phyloP scores from a whole-genome alignment of 1,140 invertebrate genomes.

The Caenorhabditis tropicalis region DNA sequence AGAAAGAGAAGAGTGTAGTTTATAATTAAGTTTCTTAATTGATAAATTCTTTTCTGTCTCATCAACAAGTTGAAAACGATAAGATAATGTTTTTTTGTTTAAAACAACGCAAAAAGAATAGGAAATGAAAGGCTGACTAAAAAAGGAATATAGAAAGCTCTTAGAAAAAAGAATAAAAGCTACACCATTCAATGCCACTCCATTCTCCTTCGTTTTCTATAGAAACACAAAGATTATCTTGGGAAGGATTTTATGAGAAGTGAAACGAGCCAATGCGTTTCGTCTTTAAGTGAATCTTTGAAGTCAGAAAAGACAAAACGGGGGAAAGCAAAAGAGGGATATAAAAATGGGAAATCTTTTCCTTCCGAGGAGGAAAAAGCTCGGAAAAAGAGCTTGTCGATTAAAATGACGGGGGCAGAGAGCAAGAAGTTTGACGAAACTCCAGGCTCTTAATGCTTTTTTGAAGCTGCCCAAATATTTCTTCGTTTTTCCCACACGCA shows the following conservation, averaged over 20 bases:
- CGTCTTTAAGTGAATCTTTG: neutral
- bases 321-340: neutral
- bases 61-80: neutral
- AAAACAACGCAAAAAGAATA: neutral
- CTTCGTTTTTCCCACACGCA: constrained; percentile 14
- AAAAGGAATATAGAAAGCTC: neutral
- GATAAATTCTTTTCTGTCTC: neutral
- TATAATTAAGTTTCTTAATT: neutral
- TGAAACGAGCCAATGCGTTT: neutral
- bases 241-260: neutral
- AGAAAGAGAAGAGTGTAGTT: neutral
- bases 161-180: neutral
- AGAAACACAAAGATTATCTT: constrained; percentile 17
- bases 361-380: neutral
- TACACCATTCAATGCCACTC: neutral
- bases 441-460: neutral
- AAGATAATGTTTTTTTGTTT: neutral
- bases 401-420: neutral
- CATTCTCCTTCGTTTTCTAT: constrained; percentile 15
- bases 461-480: neutral
- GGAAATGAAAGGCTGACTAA: neutral
- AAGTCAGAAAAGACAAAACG: neutral
- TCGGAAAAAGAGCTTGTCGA: constrained; percentile 14
- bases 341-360: neutral
- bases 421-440: neutral